phyloP scores from a whole-genome alignment of 1,140 invertebrate genomes.

The Drosophila bipectinata region DNA sequence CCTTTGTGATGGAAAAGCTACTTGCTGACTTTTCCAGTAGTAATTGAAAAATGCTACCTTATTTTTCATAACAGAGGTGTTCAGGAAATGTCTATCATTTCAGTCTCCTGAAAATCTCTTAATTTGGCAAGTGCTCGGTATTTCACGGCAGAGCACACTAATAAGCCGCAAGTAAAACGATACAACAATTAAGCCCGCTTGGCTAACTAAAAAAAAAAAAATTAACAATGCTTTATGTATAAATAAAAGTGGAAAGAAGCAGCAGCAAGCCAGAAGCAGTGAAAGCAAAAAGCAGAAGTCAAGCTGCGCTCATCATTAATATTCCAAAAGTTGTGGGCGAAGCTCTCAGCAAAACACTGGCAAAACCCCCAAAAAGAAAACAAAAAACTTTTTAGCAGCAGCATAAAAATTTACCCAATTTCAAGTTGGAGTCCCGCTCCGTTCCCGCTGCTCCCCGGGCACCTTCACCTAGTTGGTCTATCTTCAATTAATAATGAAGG shows the following conservation, averaged over 20 bases:
- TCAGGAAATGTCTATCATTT: too few species aligned
- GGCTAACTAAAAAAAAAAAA: background rate
- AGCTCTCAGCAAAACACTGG: constrained; percentile 64
- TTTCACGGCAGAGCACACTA: constrained; percentile 19
- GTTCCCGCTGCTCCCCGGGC: background rate
- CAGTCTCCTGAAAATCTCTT: background rate
- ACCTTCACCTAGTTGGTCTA: constrained; percentile 45
- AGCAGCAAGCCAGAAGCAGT: background rate
- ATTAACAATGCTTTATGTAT: constrained; percentile 39
- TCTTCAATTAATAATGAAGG: constrained; percentile 81
- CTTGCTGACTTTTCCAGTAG: constrained; percentile 57
- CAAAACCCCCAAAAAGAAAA: constrained; percentile 31
- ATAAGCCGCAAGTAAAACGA: constrained; percentile 57
- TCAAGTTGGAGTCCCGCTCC: background rate
- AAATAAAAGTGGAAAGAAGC: constrained; percentile 35
- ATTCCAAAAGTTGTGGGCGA: constrained; percentile 77
- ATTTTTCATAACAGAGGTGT: background rate
- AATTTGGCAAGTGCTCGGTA: constrained; percentile 8
- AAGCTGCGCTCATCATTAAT: constrained; percentile 75
- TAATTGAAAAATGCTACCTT: constrained; percentile 50
- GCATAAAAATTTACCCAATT: constrained; percentile 36
- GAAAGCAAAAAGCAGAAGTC: constrained; percentile 35
- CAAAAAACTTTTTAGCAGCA: constrained; percentile 52
- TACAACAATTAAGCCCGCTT: constrained; percentile 40
- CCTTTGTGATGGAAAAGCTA: constrained; percentile 24